Evolutionary conservation across 2,888 invertebrate species (phyloP), one percentile per base, ranked within the genome.

Genomic region (Poecilus cupreus): DNA sequence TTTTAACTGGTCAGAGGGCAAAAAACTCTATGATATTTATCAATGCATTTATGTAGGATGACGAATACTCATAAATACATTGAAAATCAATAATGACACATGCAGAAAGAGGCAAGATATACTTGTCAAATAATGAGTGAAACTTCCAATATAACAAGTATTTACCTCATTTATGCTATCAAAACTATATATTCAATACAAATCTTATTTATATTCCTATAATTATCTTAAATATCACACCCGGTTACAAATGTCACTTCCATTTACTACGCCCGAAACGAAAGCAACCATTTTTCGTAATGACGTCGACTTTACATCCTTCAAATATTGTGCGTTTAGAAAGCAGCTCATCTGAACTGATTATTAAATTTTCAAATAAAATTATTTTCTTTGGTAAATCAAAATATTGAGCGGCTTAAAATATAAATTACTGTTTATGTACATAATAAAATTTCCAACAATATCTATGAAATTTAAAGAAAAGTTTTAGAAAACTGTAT

Each of bases 191-290:
- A 72, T 20, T 43, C n/a, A 43, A 46, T 72, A 39, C 22, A 68
- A 68, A 37, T 43, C 18, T 22, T 60, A 24, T 22, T 75, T 51
- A 32, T 51, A 22, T 1, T 51, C 51, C 18, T 49, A 72, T n/a
- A 72, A 75, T 26, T 75, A 75, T 75, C 26, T 75, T 51, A 49
- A 51, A 51, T 75, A 75, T 75, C 51, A 75, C 75, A 75, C 49
- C 72, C 51, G 75, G 51, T 60, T 77, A 43, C 77, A 60, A 77
- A 39, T 76, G 76, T 76, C 76, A 76, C 76, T 76, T 76, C 54
- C 57, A 76, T 77, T 77, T 64, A 77, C 77, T 49, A 77, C 60
- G 77, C 77, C 77, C 77, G 43, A 77, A 77, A 60, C 39, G 60
- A 39, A 60, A 64, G 64, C 57, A 20, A 60, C 77, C 77, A 77